Percentiles rank a stretch among this genome's conserved stretches.
These are phyloP conservation scores for Hystrix cristata DNA, from an alignment of 2,113 vertebrate species.

Conservation along the genomic window DNA sequence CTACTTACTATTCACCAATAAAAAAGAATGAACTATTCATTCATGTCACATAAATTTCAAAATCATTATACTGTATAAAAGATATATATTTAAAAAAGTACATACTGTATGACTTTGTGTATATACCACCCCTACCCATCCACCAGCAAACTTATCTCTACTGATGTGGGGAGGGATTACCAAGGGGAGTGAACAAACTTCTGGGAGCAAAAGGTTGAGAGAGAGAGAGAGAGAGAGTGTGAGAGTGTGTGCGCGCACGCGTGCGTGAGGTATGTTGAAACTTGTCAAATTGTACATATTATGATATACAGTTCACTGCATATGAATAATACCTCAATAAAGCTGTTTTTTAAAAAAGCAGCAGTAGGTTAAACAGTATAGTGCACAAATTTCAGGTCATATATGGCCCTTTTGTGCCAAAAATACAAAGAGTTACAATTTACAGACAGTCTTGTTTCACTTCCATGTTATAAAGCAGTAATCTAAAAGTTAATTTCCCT, in stretches of 20 bases:
- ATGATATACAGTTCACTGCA: not conserved
- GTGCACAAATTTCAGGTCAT: not conserved
- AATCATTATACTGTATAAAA: slow-evolving; percentile 1
- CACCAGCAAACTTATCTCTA: not conserved
- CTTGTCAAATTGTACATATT: not conserved
- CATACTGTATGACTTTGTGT: not conserved
- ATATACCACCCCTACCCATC: not conserved
- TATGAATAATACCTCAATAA: not conserved
- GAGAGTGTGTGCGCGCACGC: not conserved
- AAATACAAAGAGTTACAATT: not conserved
- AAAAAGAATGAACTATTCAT: slow-evolving; percentile 5
- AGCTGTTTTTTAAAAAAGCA: not conserved
- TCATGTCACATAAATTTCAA: slow-evolving; percentile 26
- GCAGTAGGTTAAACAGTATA: not conserved
- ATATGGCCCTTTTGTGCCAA: not conserved
- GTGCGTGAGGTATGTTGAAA: not conserved
- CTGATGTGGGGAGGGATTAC: not conserved
- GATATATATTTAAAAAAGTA: not conserved
- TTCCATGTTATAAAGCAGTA: not conserved
- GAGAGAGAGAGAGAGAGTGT: too few relatives aligned
- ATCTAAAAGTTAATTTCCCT: not conserved
- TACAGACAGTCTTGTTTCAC: not conserved
- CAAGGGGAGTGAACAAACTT: not conserved
- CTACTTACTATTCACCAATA: not conserved
- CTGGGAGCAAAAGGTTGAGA: not conserved